Percentiles rank a stretch among this genome's conserved stretches.
Conservation (phyloP, 2,797 vertebrate genomes). For the Adelosebastes latens region DNA sequence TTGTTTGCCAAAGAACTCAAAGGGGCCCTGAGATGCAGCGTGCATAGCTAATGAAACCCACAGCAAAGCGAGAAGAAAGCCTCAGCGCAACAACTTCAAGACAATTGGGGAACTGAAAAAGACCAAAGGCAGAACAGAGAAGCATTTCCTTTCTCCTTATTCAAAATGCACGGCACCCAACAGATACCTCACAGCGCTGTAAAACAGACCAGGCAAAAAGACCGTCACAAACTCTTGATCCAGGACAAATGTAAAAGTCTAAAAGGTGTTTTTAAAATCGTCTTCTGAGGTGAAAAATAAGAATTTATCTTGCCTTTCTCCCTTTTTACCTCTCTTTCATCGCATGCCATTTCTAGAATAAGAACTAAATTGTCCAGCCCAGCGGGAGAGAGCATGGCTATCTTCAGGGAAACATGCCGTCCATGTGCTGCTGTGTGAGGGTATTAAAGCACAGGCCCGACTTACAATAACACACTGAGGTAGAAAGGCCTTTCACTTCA, state of each 20-base stretch:
- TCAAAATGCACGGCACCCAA: slow-evolving; percentile 23
- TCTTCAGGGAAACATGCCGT: slow-evolving; percentile 22
- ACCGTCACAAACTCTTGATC: background rate
- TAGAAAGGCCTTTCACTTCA: slow-evolving; percentile 47
- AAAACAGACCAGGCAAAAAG: background rate
- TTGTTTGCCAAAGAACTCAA: slow-evolving; percentile 61
- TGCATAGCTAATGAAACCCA: slow-evolving; percentile 73
- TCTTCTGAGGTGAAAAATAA: background rate
- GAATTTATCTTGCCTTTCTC: background rate
- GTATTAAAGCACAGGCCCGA: slow-evolving; percentile 42
- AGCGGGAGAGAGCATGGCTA: slow-evolving; percentile 14
- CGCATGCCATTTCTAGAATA: background rate
- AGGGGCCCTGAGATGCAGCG: slow-evolving; percentile 54
- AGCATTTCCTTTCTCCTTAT: slow-evolving; percentile 29
- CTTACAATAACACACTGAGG: slow-evolving; percentile 45
- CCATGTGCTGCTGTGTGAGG: slow-evolving; percentile 28
- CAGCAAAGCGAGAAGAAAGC: slow-evolving; percentile 39
- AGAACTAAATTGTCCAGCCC: slow-evolving; percentile 7
- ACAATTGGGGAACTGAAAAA: slow-evolving; percentile 53
- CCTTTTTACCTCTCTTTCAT: background rate
- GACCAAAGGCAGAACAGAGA: slow-evolving; percentile 8
- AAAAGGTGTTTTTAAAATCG: background rate
- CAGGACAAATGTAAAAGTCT: background rate
- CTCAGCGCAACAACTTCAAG: slow-evolving; percentile 35
- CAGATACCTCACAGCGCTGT: background rate